A percentile compares a stretch with the other conserved stretches of the same genome.
phyloP scores from a whole-genome alignment of 1,140 invertebrate species.

The Tachypleus tridentatus region DNA sequence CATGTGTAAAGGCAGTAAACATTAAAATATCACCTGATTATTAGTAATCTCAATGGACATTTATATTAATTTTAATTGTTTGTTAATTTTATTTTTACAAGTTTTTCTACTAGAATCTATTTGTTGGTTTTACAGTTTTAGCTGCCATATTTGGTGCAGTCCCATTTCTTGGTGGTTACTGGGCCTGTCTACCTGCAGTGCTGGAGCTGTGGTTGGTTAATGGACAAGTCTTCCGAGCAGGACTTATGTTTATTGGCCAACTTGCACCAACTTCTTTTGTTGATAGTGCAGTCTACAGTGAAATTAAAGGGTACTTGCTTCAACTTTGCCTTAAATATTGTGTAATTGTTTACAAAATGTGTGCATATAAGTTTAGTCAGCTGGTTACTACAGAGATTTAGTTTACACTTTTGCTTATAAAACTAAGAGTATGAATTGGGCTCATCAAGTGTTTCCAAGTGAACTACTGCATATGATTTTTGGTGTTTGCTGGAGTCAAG shows the following conservation, averaged over 20 bases:
- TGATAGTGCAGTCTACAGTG: conserved; percentile 89
- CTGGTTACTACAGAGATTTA: too few relatives aligned
- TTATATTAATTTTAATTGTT: conserved; percentile 21
- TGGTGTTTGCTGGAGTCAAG: too few relatives aligned
- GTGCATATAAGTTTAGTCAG: too few relatives aligned
- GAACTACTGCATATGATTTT: too few relatives aligned
- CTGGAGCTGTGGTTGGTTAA: conserved; percentile 89
- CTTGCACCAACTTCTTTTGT: conserved; percentile 78
- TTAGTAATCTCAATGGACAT: conserved; percentile 1
- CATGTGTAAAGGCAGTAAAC: too few relatives aligned
- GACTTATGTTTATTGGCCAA: conserved; percentile 67
- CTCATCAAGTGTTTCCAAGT: too few relatives aligned
- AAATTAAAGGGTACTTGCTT: conserved; percentile 77
- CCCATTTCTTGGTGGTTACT: conserved; percentile 86
- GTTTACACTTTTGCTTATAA: too few relatives aligned
- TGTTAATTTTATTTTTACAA: conserved; percentile 9
- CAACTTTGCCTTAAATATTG: too few relatives aligned
- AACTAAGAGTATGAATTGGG: too few relatives aligned
- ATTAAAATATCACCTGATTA: too few relatives aligned
- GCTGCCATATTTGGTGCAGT: conserved; percentile 85
- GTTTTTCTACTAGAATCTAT: not conserved
- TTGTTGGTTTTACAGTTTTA: conserved; percentile 45
- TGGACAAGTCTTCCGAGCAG: conserved; percentile 52
- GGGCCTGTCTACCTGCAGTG: conserved; percentile 83
- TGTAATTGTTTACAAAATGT: too few relatives aligned